These are phyloP conservation scores for Rhimphoctona megacephalus DNA, from an alignment of 2,888 invertebrate genomes.

Conservation along the genomic window DNA sequence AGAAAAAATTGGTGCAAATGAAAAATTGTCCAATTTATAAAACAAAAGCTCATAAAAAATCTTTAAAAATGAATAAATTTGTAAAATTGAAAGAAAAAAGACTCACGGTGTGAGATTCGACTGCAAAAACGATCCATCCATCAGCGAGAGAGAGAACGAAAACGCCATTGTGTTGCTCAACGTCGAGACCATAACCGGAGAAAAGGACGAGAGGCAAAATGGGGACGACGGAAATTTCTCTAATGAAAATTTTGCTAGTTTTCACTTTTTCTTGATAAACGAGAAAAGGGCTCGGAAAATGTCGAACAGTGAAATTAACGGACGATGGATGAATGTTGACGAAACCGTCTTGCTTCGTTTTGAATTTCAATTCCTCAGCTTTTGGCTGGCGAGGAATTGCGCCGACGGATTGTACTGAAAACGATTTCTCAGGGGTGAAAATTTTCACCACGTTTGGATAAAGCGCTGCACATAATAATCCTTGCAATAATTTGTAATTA, in stretches of 20 bases:
- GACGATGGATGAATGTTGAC: constrained; percentile 92
- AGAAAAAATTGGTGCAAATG: not conserved
- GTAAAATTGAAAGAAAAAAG: not conserved
- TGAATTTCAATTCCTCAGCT: constrained; percentile 91
- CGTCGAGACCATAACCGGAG: constrained; percentile 90
- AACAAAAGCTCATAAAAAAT: not conserved
- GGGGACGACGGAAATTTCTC: constrained; percentile 93
- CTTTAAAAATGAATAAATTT: constrained; percentile 7
- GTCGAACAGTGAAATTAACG: constrained; percentile 88
- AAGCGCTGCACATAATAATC: constrained; percentile 95
- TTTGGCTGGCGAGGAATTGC: constrained; percentile 90
- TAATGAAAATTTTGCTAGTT: constrained; percentile 91
- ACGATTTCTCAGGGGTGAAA: constrained; percentile 92
- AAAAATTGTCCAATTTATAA: constrained; percentile 34
- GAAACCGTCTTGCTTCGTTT: constrained; percentile 90
- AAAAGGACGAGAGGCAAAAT: constrained; percentile 89
- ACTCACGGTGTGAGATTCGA: constrained; percentile 90
- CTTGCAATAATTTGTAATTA: constrained; percentile 91
- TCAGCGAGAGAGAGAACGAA: constrained; percentile 91
- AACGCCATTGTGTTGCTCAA: constrained; percentile 90
- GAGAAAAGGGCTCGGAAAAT: constrained; percentile 91
- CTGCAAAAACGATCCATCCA: constrained; percentile 93
- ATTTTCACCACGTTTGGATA: constrained; percentile 97
- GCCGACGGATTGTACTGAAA: constrained; percentile 90
- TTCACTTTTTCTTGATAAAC: constrained; percentile 94